phyloP scores from a whole-genome alignment of 2,113 vertebrate genomes.

The Fulmarus glacialis region DNA sequence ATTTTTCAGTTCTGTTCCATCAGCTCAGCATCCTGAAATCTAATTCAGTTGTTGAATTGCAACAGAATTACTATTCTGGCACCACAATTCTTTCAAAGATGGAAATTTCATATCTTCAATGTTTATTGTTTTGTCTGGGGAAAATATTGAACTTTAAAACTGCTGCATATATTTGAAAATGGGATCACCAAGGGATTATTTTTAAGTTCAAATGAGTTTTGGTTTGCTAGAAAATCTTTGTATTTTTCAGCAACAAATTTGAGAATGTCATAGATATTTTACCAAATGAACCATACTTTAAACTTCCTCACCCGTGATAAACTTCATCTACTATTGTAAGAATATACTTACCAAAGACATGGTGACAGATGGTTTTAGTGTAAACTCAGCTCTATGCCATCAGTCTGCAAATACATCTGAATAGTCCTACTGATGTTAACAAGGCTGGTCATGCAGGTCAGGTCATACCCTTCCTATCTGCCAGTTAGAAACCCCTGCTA shows the following conservation, averaged over 20 bases:
- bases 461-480: background rate
- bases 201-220: background rate
- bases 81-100: conserved; percentile 16
- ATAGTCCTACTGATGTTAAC: background rate
- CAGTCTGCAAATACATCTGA: background rate
- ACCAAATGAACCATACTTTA: background rate
- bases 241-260: background rate
- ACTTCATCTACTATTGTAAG: background rate
- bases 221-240: background rate
- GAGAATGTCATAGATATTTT: background rate
- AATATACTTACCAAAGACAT: background rate
- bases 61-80: background rate
- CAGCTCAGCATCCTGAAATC: conserved; percentile 32
- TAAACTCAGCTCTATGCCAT: background rate
- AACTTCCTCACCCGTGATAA: background rate
- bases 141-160: conserved; percentile 23
- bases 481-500: background rate
- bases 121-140: conserved; percentile 43
- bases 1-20: conserved; percentile 18
- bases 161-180: background rate
- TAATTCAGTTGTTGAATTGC: conserved; percentile 29
- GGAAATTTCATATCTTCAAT: conserved; percentile 30
- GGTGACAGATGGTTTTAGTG: background rate
- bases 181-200: background rate
- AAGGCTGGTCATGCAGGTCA: background rate